phyloP scores from a whole-genome alignment of 1,140 invertebrate species.

The Drosophila rhopaloa region DNA sequence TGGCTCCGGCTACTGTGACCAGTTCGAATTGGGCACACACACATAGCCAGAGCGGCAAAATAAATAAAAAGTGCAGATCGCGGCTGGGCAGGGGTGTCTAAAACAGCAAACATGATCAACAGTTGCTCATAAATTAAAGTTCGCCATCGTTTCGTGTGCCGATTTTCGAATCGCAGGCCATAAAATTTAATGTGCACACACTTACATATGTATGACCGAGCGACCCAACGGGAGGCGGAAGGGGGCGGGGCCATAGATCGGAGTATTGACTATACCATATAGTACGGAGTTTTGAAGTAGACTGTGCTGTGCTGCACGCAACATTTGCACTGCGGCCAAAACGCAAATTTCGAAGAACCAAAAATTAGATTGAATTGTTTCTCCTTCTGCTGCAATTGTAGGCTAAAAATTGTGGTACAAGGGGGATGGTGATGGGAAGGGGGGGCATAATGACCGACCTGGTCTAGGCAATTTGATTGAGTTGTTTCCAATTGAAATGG shows the following conservation, averaged over 20 bases:
- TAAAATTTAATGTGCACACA: constrained; percentile 75
- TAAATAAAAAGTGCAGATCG: constrained; percentile 8
- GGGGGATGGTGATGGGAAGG: background rate
- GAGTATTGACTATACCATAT: constrained; percentile 10
- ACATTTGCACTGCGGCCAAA: constrained; percentile 58
- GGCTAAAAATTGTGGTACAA: constrained; percentile 21
- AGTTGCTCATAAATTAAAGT: constrained; percentile 65
- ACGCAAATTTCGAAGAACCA: constrained; percentile 75
- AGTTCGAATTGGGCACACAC: constrained; percentile 34
- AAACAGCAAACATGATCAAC: constrained; percentile 47
- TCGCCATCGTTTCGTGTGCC: constrained; percentile 33
- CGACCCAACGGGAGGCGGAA: constrained; percentile 14
- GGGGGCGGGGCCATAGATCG: constrained; percentile 15
- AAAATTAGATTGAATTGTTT: constrained; percentile 81
- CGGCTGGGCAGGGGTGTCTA: background rate
- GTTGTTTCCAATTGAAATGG: constrained; percentile 81
- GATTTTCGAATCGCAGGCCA: constrained; percentile 63
- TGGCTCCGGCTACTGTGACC: constrained; percentile 39
- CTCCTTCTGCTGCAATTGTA: constrained; percentile 40
- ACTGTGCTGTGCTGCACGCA: constrained; percentile 46
- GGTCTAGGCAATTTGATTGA: constrained; percentile 76
- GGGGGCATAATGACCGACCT: constrained; percentile 69
- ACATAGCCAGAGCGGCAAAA: constrained; percentile 1
- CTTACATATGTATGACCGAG: constrained; percentile 43
- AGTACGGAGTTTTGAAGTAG: background rate